These are phyloP conservation scores for Hycleus cichorii DNA, from an alignment of 1,140 invertebrate species.

Conservation along the genomic window DNA sequence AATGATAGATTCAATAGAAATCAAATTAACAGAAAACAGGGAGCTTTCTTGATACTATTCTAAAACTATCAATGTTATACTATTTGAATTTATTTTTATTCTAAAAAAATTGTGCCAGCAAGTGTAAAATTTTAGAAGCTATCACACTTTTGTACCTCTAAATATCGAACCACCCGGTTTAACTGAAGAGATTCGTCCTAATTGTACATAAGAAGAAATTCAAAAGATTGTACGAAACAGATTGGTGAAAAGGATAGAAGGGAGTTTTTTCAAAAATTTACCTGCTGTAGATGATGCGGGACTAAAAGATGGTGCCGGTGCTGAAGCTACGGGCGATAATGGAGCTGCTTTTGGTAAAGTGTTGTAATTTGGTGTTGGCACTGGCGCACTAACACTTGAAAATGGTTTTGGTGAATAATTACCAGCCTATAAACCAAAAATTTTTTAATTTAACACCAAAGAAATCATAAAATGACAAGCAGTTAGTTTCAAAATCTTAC, in stretches of 20 bases:
- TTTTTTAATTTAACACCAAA: background rate
- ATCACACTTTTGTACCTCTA: slow-evolving; percentile 37
- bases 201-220: slow-evolving; percentile 9
- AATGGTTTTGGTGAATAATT: slow-evolving; percentile 51
- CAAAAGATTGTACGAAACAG: background rate
- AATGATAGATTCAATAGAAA: background rate
- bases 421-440: slow-evolving; percentile 6
- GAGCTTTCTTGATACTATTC: slow-evolving; percentile 20
- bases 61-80: slow-evolving; percentile 1
- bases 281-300: slow-evolving; percentile 31
- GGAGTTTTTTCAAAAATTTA: slow-evolving; percentile 18
- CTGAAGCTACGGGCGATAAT: slow-evolving; percentile 43
- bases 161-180: slow-evolving; percentile 36
- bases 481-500: slow-evolving; percentile 17
- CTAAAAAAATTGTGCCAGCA: slow-evolving; percentile 7
- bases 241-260: too few relatives aligned
- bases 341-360: slow-evolving; percentile 42
- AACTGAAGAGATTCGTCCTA: slow-evolving; percentile 38
- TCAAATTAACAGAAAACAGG: slow-evolving; percentile 7
- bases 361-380: slow-evolving; percentile 40
- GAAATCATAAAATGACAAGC: background rate
- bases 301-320: slow-evolving; percentile 40
- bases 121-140: slow-evolving; percentile 12
- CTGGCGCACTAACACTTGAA: slow-evolving; percentile 41
- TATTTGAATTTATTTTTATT: slow-evolving; percentile 5